Base-by-base conservation (phyloP, 2,797 vertebrate genomes). In the Ctenosaura bakeri region DNA sequence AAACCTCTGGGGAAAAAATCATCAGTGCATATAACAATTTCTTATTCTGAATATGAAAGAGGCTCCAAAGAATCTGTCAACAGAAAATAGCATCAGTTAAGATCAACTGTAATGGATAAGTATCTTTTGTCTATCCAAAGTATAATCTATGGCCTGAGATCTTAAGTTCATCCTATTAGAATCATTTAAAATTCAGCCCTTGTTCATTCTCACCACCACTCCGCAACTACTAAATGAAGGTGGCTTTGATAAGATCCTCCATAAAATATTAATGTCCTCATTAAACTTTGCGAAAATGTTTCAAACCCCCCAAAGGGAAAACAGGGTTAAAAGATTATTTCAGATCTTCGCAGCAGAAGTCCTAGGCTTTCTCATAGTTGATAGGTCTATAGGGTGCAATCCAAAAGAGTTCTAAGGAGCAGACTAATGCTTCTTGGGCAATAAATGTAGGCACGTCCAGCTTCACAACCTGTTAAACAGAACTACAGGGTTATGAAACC, bases 231-330 rank as follows among this genome's bases (percentile, higher is more conserved):
- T 59, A 84, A 84, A 84, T 85, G 76, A 74, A 73, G 54, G 50
- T 74, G 64, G 66, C 81, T 92, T 85, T 89, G 64, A 84, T 90
- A 87, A 85, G 59, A 38, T 13, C 18, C 77, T 74, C 42, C 73
- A 83, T 83, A 83, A 89, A 89, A 89, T 77, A 83, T 87, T 89
- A 76, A 79, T 88, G 42, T 10, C 77, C 88, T 89, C 84, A 83
- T 89, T 91, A 89, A 87, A 78, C 85, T 78, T 66, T 46, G 59
- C 77, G 71, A 83, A 90, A 90, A 66, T 87, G 80, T 83, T 87
- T 87, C 85, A 56, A 73, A 69, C 87, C 79, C 85, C 85, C 73
- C 85, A 77, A 87, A 90, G 86, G 90, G 56, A 83, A 78, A 87
- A 56, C 35, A 56, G 85, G 85, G 73, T 90, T 87, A 83, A 90